Base-by-base conservation (phyloP, 1,140 invertebrate species). In the Bradysia coprophila region DNA sequence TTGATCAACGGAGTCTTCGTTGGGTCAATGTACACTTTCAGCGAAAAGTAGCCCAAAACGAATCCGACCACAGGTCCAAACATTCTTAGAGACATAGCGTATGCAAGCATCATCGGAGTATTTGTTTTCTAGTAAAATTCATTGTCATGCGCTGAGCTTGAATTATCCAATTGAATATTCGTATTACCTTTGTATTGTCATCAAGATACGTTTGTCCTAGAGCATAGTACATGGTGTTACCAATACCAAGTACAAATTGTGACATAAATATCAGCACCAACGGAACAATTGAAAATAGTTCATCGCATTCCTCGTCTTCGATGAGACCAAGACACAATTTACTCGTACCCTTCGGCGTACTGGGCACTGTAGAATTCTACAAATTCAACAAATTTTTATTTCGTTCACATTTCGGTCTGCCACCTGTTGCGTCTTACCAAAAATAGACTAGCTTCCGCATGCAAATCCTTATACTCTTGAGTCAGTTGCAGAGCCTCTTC, bases 101-200 rank as follows among this genome's bases (percentile, higher is more conserved):
- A 53, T 0, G 67, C 44, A 31, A 79, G 51, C 31, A 78, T 55
- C 47, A 75, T 62, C 0, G 77, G 76, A 1, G 73, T 73, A 48
- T 75, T 74, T 13, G 68, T 74, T 48, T 76, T 74, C 48, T 76
- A n/a, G n/a, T n/a, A n/a, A n/a, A n/a, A n/a, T n/a, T n/a, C n/a
- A n/a, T n/a, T n/a, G n/a, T n/a, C n/a, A n/a, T n/a, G n/a, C n/a
- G n/a, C n/a, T n/a, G n/a, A n/a, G n/a, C n/a, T n/a, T n/a, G n/a
- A n/a, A n/a, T n/a, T n/a, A n/a, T n/a, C n/a, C n/a, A n/a, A n/a
- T n/a, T n/a, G n/a, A n/a, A n/a, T n/a, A n/a, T n/a, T n/a, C n/a
- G n/a, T n/a, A n/a, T n/a, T n/a, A n/a, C n/a, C n/a, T n/a, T 74
- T 0, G 73, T 73, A 46, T 78, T 79, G 44, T 80, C 77, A 51